phyloP scores from a whole-genome alignment of 2,113 vertebrate species.

The Bos javanicus region DNA sequence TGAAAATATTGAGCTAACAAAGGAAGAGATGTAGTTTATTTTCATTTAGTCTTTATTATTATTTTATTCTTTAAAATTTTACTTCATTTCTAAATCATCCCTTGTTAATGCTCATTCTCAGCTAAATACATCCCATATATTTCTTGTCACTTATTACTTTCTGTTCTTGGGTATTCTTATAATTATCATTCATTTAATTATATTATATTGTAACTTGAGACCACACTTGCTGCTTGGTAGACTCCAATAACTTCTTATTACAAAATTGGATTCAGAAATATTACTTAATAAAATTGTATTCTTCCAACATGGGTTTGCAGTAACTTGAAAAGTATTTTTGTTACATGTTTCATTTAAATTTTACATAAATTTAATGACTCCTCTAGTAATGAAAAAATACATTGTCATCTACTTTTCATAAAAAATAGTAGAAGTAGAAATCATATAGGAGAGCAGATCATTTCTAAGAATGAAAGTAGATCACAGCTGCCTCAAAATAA shows the following conservation, averaged over 20 bases:
- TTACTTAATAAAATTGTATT: neutral
- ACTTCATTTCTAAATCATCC: neutral
- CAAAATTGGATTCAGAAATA: neutral
- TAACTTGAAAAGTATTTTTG: neutral
- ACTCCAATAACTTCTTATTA: neutral
- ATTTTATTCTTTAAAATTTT: neutral
- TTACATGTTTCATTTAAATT: slow-evolving; percentile 6
- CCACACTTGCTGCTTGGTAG: neutral
- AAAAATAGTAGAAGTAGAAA: neutral
- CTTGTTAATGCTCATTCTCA: neutral
- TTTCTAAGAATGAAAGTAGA: neutral
- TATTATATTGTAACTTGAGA: neutral
- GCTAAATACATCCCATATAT: neutral
- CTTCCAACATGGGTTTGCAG: neutral
- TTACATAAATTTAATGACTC: neutral
- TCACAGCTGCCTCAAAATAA: neutral
- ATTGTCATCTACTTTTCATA: neutral
- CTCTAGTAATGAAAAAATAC: neutral
- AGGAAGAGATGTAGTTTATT: neutral
- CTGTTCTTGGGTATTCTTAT: neutral
- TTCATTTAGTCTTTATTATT: neutral
- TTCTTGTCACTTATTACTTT: neutral
- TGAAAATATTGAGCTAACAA: neutral
- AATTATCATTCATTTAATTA: neutral
- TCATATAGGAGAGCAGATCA: neutral